phyloP scores from a whole-genome alignment of 2,113 vertebrate genomes.

The Silurus asotus region DNA sequence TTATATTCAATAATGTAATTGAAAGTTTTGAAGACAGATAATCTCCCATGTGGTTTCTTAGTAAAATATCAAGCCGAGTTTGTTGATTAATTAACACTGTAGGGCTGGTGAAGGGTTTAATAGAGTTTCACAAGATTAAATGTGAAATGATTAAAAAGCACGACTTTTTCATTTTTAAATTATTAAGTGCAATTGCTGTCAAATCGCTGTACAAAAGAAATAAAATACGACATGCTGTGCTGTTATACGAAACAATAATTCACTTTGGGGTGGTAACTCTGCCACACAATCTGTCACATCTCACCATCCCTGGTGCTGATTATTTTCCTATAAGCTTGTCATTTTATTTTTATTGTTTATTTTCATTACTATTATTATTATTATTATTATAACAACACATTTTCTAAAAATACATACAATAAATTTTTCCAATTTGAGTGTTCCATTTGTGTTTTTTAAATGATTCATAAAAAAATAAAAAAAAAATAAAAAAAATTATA shows the following conservation, averaged over 20 bases:
- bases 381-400: neutral
- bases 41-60: neutral
- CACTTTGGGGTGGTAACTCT: neutral
- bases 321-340: neutral
- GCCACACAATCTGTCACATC: neutral
- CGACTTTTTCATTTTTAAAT: neutral
- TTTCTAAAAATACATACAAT: neutral
- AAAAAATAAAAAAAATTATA: too few species aligned
- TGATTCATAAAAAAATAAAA: too few species aligned
- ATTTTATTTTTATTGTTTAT: neutral
- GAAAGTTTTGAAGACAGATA: neutral
- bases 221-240: neutral
- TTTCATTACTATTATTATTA: neutral
- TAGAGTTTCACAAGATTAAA: neutral
- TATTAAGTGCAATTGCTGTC: neutral
- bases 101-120: neutral
- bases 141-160: neutral
- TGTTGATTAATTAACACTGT: neutral
- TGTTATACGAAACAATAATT: neutral
- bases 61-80: neutral
- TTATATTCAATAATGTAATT: too few species aligned
- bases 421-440: neutral
- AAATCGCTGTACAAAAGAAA: neutral
- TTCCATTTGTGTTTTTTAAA: neutral
- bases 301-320: neutral